phyloP scores from a whole-genome alignment of 2,113 vertebrate genomes.

The Callipepla californica region DNA sequence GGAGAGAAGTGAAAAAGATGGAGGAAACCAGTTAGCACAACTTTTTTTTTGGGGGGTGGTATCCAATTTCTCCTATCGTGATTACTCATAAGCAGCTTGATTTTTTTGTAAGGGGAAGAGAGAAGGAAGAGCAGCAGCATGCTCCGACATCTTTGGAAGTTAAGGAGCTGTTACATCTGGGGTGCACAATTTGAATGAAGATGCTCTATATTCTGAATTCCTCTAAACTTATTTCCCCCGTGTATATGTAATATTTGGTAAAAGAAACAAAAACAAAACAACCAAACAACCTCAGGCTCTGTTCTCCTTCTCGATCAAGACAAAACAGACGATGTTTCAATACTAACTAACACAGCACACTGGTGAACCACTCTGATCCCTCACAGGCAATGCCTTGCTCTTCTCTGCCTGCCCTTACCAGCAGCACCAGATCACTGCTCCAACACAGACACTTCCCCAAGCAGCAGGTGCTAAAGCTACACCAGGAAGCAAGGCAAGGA shows the following conservation, averaged over 20 bases:
- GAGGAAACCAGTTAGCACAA: slow-evolving; percentile 73
- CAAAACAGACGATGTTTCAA: neutral
- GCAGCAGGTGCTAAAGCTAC: slow-evolving; percentile 51
- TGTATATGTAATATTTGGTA: neutral
- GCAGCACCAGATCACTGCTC: slow-evolving; percentile 48
- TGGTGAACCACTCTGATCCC: neutral
- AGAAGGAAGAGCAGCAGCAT: slow-evolving; percentile 56
- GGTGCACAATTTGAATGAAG: neutral
- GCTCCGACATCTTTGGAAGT: slow-evolving; percentile 50
- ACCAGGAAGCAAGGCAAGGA: neutral
- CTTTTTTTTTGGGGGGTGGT: neutral
- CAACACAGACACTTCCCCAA: slow-evolving; percentile 55
- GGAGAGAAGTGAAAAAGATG: slow-evolving; percentile 64
- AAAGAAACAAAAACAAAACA: neutral
- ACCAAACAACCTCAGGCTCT: neutral
- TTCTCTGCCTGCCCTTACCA: slow-evolving; percentile 54
- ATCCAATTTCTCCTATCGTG: neutral
- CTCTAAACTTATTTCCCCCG: neutral
- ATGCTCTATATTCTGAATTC: neutral
- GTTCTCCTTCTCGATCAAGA: neutral
- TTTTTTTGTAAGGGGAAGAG: neutral
- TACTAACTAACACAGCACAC: neutral
- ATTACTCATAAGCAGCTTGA: neutral
- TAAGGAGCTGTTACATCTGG: neutral
- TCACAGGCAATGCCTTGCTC: neutral